These are phyloP conservation scores for Montipora cactus DNA, from an alignment of 64 coral and sea anemone genomes.

Conservation along the genomic window DNA sequence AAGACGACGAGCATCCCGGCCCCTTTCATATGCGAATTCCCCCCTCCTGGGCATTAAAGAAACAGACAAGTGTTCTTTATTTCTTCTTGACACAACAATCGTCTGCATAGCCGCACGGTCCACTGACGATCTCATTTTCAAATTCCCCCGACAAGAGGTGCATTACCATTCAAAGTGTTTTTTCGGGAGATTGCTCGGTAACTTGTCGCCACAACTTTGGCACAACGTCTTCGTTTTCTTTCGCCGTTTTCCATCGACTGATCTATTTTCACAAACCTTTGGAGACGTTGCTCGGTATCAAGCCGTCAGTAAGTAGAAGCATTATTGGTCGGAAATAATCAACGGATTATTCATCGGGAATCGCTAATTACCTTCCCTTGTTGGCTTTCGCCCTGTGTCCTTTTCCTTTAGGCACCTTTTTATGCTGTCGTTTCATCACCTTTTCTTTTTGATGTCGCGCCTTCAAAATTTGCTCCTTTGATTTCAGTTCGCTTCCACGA, in stretches of 20 bases:
- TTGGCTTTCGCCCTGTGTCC: neutral
- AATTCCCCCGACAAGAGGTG: too few species aligned
- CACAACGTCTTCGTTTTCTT: too few species aligned
- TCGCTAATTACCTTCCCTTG: neutral
- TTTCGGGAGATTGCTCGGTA: neutral
- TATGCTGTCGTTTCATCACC: constrained; percentile 79
- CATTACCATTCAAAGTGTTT: too few species aligned
- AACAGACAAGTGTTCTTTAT: too few species aligned
- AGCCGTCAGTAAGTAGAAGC: neutral
- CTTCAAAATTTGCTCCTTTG: constrained; percentile 97
- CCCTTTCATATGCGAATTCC: too few species aligned
- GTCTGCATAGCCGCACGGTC: too few species aligned
- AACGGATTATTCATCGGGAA: neutral
- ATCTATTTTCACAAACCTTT: neutral
- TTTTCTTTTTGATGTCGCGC: constrained; percentile 80
- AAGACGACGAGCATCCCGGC: too few species aligned
- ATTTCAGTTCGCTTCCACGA: constrained; percentile 81
- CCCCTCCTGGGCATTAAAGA: too few species aligned
- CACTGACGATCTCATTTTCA: too few species aligned
- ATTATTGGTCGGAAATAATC: neutral
- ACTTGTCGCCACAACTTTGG: neutral
- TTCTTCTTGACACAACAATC: too few species aligned
- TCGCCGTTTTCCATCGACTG: neutral
- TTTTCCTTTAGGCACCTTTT: constrained; percentile 36
- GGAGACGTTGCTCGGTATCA: too few species aligned